A percentile compares a stretch with the other conserved stretches of the same genome.
Conservation (phyloP, 1,140 invertebrate genomes). For the Drosophila tsacasi region DNA sequence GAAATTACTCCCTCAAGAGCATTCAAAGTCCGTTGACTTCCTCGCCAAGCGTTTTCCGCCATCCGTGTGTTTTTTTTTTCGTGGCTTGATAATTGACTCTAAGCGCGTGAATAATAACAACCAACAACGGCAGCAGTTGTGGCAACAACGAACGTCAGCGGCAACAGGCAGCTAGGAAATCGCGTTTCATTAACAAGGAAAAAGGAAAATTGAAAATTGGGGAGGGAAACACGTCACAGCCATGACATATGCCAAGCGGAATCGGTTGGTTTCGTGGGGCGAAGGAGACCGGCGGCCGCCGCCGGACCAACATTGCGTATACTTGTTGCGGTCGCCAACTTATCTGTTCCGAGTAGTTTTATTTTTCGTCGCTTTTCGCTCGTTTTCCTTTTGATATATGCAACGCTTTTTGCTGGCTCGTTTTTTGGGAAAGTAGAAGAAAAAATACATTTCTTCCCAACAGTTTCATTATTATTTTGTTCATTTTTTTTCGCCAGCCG, state of each 20-base stretch:
- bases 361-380: conserved; percentile 28
- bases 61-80: conserved; percentile 30
- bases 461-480: conserved; percentile 30
- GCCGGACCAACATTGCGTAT: conserved; percentile 67
- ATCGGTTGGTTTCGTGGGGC: conserved; percentile 1
- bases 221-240: conserved; percentile 45
- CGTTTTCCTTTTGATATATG: conserved; percentile 57
- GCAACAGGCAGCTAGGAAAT: conserved; percentile 64
- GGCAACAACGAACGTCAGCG: conserved; percentile 36
- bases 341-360: conserved; percentile 43
- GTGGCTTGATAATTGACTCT: conserved; percentile 75
- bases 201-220: conserved; percentile 65
- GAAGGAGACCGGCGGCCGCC: conserved; percentile 6
- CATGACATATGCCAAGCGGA: conserved; percentile 59
- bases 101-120: conserved; percentile 80
- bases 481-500: conserved; percentile 27
- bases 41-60: not conserved
- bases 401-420: conserved; percentile 37
- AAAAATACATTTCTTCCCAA: conserved; percentile 26
- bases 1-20: not conserved
- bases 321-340: conserved; percentile 46
- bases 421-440: conserved; percentile 71
- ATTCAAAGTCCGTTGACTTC: conserved; percentile 11
- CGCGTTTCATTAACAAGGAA: conserved; percentile 79
- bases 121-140: conserved; percentile 51